Percentiles rank a stretch among this genome's conserved stretches.
These are phyloP conservation scores for Psilopsiagon aurifrons DNA, from an alignment of 2,113 vertebrate species.

Conservation along the genomic window DNA sequence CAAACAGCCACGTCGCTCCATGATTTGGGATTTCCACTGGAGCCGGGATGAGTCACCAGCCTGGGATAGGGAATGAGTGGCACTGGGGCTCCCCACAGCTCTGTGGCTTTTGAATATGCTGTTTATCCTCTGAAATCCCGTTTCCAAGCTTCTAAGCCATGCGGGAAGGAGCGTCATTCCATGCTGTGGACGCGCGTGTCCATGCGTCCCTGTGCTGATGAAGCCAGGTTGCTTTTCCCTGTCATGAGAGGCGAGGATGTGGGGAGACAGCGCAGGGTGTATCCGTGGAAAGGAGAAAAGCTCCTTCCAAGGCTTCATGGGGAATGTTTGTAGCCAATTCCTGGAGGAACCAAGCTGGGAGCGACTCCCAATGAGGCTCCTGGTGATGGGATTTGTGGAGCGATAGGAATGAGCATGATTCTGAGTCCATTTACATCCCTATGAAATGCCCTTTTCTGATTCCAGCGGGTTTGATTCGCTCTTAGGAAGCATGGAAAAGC, in stretches of 20 bases:
- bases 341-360: not conserved
- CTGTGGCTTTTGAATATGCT: not conserved
- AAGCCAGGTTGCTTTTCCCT: not conserved
- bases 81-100: not conserved
- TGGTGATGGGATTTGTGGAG: not conserved
- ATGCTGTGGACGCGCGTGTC: fast-evolving
- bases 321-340: not conserved
- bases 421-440: fast-evolving
- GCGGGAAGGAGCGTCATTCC: fast-evolving
- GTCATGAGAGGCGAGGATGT: fast-evolving
- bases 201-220: fast-evolving
- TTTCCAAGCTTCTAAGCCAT: fast-evolving
- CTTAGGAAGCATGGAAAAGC: not conserved
- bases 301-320: fast-evolving
- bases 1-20: not conserved
- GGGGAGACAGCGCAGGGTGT: fast-evolving
- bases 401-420: not conserved
- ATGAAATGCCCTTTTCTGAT: not conserved
- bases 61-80: not conserved
- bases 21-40: constrained; percentile 48
- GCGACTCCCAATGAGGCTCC: not conserved
- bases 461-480: not conserved
- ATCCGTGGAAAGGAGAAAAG: not conserved
- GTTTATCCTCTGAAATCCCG: fast-evolving
- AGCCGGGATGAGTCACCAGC: constrained; percentile 44